Evolutionary conservation across 1,140 invertebrate species (phyloP), one percentile per base, ranked within the genome.

Genomic region (Lerema accius): DNA sequence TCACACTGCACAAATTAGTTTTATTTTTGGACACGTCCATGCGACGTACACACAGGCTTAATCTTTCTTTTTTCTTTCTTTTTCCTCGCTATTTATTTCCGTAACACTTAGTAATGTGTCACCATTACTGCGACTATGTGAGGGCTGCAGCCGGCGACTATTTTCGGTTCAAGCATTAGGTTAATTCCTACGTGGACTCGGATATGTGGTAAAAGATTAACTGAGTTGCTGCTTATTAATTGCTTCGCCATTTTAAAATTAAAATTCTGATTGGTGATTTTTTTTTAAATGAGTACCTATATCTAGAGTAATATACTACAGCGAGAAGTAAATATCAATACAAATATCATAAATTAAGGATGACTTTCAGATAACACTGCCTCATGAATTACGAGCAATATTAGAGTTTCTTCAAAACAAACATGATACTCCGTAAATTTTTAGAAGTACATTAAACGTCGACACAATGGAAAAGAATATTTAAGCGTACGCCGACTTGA

Each of bases 101-200:
- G 84, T 80, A 79, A 80, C 82, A 78, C 69, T 82, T 74, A 83
- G 80, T 83, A 78, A 84, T 81, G 73, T 82, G 75, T 75, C 74
- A 77, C 78, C 82, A 86, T 84, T 84, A 82, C 74, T 70, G 69
- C 63, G 71, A 65, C 70, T 75, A 84, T 81, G 73, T 73, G 71
- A 78, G 81, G 73, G 80, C 71, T 73, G 63, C 35, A 63, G 63
- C 55, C 43, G 56, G 67, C 67, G 64, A 67, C 67, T 76, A 73
- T 75, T 78, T 73, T 53, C 60, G 62, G 65, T 60, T 62, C 66
- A 67, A 64, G 59, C 63, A 64, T 73, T 68, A 68, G 63, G 61
- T 72, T 69, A 66, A 69, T 60, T 66, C 50, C 43, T 67, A 51
- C 53, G 42, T 50, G 63, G 63, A 58, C 65, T 65, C 28, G 61